Percentiles rank a stretch among this genome's conserved stretches.
Evolutionary conservation across 2,797 vertebrate species (phyloP).

Genomic region (Lindbergichthys nudifrons): DNA sequence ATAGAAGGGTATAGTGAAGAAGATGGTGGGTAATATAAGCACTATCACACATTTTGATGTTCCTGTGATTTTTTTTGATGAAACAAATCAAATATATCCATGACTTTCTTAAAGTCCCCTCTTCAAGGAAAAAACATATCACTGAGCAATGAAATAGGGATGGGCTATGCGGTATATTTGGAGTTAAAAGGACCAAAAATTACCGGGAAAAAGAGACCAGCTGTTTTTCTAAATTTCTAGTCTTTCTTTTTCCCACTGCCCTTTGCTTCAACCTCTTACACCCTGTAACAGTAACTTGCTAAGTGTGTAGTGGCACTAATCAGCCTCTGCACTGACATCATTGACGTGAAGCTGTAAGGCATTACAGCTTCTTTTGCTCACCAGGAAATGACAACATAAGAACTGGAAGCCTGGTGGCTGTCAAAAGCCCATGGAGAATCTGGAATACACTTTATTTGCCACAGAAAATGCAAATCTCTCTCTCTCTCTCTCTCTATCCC

Average conservation of each 20-base stretch:
- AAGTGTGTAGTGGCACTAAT: conserved; percentile 31
- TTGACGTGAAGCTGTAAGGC: conserved; percentile 19
- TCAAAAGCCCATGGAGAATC: conserved; percentile 29
- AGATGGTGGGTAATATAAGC: not conserved
- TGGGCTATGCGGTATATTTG: not conserved
- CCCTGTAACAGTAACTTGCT: conserved; percentile 8
- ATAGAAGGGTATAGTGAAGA: not conserved
- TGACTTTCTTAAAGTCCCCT: not conserved
- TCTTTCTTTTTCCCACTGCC: not conserved
- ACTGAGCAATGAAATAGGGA: not conserved
- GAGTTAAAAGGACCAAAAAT: not conserved
- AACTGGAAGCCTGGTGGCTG: not conserved
- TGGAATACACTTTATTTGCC: conserved; percentile 13
- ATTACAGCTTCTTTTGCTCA: conserved; percentile 33
- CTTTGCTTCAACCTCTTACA: not conserved
- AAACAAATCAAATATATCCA: not conserved
- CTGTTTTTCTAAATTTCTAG: not conserved
- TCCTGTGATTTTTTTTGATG: not conserved
- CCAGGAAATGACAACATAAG: conserved; percentile 48
- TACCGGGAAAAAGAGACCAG: not conserved
- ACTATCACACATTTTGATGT: not conserved
- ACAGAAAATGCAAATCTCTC: conserved; percentile 20
- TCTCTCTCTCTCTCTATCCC: not conserved
- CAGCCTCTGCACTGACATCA: conserved; percentile 40
- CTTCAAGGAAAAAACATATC: conserved; percentile 8